Evolutionary conservation across 2,888 invertebrate genomes (phyloP).

Genomic region (Gastracanthus pulcherrimus): DNA sequence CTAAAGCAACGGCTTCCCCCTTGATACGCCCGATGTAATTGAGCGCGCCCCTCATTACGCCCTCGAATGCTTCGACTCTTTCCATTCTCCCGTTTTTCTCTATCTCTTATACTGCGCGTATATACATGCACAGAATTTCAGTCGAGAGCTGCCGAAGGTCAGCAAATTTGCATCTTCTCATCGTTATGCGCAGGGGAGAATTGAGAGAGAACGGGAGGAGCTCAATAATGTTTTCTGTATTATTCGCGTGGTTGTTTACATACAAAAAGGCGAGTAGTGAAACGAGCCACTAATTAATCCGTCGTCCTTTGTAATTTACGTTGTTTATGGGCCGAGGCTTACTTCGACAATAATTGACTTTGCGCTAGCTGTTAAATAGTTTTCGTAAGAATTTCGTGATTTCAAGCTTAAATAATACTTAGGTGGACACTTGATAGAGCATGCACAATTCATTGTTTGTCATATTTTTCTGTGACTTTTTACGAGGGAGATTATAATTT

Average conservation of each 20-base stretch:
- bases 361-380: slow-evolving; percentile 7
- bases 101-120: not conserved
- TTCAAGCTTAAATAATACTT: not conserved
- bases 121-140: not conserved
- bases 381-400: slow-evolving; percentile 5
- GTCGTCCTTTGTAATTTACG: slow-evolving; percentile 2
- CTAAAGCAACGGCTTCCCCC: slow-evolving; percentile 4
- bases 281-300: slow-evolving; percentile 40
- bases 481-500: not conserved
- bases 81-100: slow-evolving; percentile 11
- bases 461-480: not conserved
- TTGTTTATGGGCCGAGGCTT: not conserved
- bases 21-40: slow-evolving; percentile 42
- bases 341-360: slow-evolving; percentile 1
- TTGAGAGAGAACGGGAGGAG: not conserved
- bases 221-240: not conserved
- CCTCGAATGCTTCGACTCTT: slow-evolving; percentile 38
- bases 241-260: slow-evolving; percentile 28
- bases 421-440: slow-evolving; percentile 11
- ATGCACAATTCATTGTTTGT: not conserved
- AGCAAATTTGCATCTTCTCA: slow-evolving; percentile 46
- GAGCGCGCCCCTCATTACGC: slow-evolving; percentile 51
- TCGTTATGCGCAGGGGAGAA: slow-evolving; percentile 20
- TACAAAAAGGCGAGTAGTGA: not conserved
- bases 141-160: slow-evolving; percentile 2